Base-by-base conservation (phyloP, 2,113 vertebrate genomes). In the Corythoichthys haematopterus region DNA sequence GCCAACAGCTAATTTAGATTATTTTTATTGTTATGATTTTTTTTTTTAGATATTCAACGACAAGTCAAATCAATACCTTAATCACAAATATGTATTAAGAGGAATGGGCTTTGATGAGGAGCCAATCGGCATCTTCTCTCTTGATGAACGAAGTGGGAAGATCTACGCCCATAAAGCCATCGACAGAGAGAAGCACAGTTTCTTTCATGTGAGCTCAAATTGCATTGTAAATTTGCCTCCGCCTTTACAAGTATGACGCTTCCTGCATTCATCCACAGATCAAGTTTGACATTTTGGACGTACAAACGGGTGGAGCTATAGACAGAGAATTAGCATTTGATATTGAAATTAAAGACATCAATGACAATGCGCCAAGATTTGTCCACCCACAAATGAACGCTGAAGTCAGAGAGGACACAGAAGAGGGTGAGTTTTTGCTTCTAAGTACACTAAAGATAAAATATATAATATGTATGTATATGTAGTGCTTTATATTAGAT, bases 281-380 rank as follows among this genome's bases (percentile, higher is more conserved):
- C 65, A 75, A 74, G 46, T 93, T 93, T 62, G 80, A 94, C 64
- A 72, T 90, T 9, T 15, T 45, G 1, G 2, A 85, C 46, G 75
- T 1, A 47, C 0, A 0, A 0, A 88, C 80, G 0, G 43, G 8
- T 0, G 0, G 2, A 0, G 0, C 0, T 0, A 6, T 93, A 20
- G 94, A 94, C 74, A 75, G 0, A 3, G 85, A 91, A 12, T 82
- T 96, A 1, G 69, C 90, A 46, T 93, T 96, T 88, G 87, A 84
- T 10, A 72, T 95, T 2, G 83, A 81, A 2, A 56, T 96, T 70
- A 65, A 66, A 3, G 94, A 96, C 58, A 71, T 91, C 63, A 96
- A 95, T 68, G 93, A 95, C 75, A 94, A 94, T 0, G 3, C 81
- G 0, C 94, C 94, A 0, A 5, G 0, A 9, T 94, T 95, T 76